These are phyloP conservation scores for Ashinkailepas kermadecensis DNA, from an alignment of 2,888 invertebrate species.

Conservation along the genomic window DNA sequence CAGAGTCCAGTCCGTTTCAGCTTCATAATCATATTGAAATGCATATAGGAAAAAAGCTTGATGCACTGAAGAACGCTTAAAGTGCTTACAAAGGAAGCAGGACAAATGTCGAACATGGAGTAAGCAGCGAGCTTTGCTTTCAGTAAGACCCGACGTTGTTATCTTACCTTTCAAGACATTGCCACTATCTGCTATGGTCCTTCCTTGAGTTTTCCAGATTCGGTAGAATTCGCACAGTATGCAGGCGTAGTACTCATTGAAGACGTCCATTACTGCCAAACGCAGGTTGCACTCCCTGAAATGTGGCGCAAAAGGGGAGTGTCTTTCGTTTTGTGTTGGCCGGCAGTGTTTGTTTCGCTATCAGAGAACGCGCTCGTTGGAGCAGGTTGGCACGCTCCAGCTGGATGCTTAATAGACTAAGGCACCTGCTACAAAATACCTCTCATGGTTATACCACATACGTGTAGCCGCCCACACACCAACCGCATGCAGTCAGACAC, in stretches of 20 bases:
- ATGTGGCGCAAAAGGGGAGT: not conserved
- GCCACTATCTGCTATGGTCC: conserved; percentile 48
- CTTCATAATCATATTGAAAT: not conserved
- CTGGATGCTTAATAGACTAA: no score
- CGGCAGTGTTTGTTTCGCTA: no score
- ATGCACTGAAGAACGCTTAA: not conserved
- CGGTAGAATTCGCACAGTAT: conserved; percentile 43
- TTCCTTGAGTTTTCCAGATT: conserved; percentile 46
- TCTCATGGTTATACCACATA: not conserved
- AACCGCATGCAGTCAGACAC: no score
- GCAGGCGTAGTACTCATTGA: conserved; percentile 46
- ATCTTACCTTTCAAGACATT: conserved; percentile 46
- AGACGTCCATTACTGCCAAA: conserved; percentile 41
- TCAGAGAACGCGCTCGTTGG: no score
- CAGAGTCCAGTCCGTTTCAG: no score
- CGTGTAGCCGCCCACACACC: not conserved
- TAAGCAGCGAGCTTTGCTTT: no score
- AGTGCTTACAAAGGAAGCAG: not conserved
- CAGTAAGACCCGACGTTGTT: no score
- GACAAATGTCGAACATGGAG: not conserved
- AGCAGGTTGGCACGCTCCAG: no score
- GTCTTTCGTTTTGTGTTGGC: no score
- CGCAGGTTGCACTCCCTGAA: conserved; percentile 45
- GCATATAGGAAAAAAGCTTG: not conserved
- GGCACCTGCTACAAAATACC: conserved; percentile 13